These are phyloP conservation scores for Capromys pilorides DNA, from an alignment of 2,797 vertebrate genomes.

Conservation along the genomic window DNA sequence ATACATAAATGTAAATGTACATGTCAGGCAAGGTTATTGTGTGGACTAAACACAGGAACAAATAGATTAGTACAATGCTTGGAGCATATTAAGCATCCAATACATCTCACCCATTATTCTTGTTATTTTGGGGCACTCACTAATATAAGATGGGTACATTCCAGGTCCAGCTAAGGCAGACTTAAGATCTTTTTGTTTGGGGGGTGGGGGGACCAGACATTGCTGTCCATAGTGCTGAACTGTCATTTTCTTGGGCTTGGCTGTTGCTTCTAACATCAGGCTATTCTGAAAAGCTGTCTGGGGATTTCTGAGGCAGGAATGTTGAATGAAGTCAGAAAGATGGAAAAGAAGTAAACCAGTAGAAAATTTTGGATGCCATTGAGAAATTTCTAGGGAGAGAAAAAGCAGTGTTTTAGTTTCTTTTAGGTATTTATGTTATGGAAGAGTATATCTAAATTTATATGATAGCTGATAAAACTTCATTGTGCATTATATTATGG, in stretches of 20 bases:
- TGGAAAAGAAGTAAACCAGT: background rate
- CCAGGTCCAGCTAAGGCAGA: background rate
- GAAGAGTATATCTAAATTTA: background rate
- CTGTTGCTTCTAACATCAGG: background rate
- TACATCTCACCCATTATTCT: background rate
- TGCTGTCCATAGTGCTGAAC: constrained; percentile 81
- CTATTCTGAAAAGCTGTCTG: background rate
- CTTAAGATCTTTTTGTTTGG: background rate
- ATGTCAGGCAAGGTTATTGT: background rate
- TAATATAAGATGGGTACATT: background rate
- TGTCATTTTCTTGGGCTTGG: background rate
- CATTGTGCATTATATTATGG: background rate
- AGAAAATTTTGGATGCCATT: background rate
- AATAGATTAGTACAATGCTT: background rate
- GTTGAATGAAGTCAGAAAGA: background rate
- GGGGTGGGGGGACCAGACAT: background rate
- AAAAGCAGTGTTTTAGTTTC: background rate
- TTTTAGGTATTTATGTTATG: constrained; percentile 33
- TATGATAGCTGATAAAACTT: background rate
- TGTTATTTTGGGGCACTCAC: background rate
- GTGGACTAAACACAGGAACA: background rate
- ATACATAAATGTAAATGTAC: background rate
- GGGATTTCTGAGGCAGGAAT: background rate
- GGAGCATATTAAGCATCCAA: background rate
- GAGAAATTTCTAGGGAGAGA: constrained; percentile 1